Conservation (phyloP, 2,888 invertebrate genomes). For the Iphiclides podalirius region DNA sequence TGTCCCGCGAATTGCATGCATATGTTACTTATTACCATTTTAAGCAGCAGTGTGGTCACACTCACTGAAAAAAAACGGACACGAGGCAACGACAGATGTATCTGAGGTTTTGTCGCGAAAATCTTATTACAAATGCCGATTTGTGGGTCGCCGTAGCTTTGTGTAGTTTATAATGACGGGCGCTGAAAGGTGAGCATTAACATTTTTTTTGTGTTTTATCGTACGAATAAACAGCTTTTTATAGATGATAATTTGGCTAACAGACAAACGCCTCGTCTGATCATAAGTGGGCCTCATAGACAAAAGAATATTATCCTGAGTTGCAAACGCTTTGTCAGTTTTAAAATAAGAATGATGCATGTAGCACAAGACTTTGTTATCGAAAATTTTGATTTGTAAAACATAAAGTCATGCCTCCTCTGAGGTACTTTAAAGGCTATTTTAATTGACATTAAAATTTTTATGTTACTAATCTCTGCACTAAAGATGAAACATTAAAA, state of each 20-base stretch:
- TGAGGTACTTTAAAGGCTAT: too few species aligned
- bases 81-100: constrained; percentile 72
- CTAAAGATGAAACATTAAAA: too few species aligned
- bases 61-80: constrained; percentile 50
- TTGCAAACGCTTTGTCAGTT: neutral
- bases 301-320: neutral
- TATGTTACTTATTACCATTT: too few species aligned
- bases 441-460: too few species aligned
- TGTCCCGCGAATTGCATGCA: too few species aligned
- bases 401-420: too few species aligned
- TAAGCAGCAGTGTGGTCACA: too few species aligned
- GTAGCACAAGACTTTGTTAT: too few species aligned
- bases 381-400: too few species aligned
- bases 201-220: neutral
- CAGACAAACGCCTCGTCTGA: neutral
- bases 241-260: too few species aligned
- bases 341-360: too few species aligned
- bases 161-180: constrained; percentile 15
- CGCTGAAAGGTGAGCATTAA: neutral
- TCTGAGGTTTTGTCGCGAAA: constrained; percentile 47
- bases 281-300: neutral
- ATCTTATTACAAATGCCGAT: constrained; percentile 52
- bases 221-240: neutral
- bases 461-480: too few species aligned
- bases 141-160: constrained; percentile 40